Evolutionary conservation across 1,140 invertebrate genomes (phyloP).

Genomic region (Heliconius melpomene): DNA sequence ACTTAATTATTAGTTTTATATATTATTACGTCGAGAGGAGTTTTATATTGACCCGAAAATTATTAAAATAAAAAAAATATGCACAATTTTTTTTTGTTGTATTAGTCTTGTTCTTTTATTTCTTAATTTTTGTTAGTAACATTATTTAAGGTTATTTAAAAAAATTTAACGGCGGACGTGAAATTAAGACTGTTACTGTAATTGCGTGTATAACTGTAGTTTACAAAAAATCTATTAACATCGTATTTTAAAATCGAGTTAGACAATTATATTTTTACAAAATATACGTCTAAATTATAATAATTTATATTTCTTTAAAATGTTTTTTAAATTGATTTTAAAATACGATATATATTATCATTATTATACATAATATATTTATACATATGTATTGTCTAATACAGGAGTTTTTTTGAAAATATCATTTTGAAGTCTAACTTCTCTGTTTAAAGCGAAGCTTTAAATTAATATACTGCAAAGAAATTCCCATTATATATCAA

Average conservation of each 20-base stretch:
- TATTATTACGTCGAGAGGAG: neutral
- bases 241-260: conserved; percentile 11
- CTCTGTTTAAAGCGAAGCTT: neutral
- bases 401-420: neutral
- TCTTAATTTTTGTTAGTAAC: neutral
- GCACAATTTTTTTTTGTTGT: conserved; percentile 4
- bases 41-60: neutral
- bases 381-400: neutral
- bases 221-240: neutral
- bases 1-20: neutral
- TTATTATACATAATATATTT: neutral
- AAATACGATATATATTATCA: conserved; percentile 2
- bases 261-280: neutral
- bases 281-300: neutral
- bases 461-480: neutral
- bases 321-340: neutral
- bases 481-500: neutral
- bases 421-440: neutral
- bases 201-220: conserved; percentile 11
- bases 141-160: neutral
- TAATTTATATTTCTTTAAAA: neutral
- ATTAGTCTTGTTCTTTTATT: neutral
- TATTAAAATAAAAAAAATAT: neutral
- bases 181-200: conserved; percentile 34
- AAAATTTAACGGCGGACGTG: conserved; percentile 1